Evolutionary conservation across 2,113 vertebrate species (phyloP), one percentile per base, ranked within the genome.

Genomic region (Egretta garzetta): DNA sequence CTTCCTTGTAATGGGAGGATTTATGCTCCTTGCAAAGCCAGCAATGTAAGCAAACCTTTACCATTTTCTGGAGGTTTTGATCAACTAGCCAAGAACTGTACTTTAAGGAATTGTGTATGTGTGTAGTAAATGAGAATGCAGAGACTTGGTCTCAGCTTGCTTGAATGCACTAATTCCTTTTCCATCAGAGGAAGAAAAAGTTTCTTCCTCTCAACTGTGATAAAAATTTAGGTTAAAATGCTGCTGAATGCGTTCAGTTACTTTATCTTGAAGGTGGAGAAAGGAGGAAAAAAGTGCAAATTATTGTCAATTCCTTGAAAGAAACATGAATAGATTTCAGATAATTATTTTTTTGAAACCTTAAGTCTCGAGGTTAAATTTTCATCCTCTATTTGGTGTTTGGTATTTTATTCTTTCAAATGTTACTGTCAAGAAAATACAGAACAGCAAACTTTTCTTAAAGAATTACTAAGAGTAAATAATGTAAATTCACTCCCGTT

Each of bases 1-100:
- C 97, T 99, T 99, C 93, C 97, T 99, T 0, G 99, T 99, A 77
- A 99, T 99, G 99, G 99, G 99, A 93, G 99, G 99, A 93, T 99
- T 99, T 97, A 98, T 98, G 63, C 97, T 98, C 43, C 98, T 99
- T 80, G 98, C 98, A 81, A 99, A 99, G 92, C 99, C 99, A 67
- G 99, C 99, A 68, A 96, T 99, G 99, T 99, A 98, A 99, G 99
- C 98, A 96, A 85, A 87, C 47, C 18, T 91, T 55, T 68, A 80
- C 22, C 20, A 6, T 21, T 91, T 75, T 56, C 74, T 47, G 23
- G 43, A 56, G 14, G 5, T 67, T 90, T 55, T 91, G 33, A 80
- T 87, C 4, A 45, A 10, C n/a, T 74, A 56, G 27, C 18, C 30
- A 75, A 68, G 85, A 87, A 59, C 27, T 27, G 19, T 56, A 15